phyloP scores from a whole-genome alignment of 2,113 vertebrate genomes.

The Poeciliopsis turrubarensis region DNA sequence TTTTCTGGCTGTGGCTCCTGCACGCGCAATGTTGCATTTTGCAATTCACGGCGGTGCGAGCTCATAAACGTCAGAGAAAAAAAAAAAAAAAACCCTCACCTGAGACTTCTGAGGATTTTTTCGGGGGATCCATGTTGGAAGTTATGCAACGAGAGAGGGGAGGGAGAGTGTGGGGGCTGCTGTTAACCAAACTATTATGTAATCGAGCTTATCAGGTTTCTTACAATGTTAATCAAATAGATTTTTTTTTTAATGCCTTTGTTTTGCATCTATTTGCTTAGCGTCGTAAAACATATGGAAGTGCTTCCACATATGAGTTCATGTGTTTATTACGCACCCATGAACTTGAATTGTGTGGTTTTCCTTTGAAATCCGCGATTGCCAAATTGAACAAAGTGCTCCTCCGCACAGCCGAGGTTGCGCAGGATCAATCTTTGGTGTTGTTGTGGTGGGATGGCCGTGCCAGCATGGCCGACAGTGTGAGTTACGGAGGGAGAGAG shows the following conservation, averaged over 20 bases:
- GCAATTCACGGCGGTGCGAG: not conserved
- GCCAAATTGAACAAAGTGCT: not conserved
- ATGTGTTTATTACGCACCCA: not conserved
- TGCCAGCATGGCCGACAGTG: constrained; percentile 76
- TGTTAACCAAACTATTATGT: constrained; percentile 71
- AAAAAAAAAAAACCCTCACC: constrained; percentile 8
- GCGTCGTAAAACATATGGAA: not conserved
- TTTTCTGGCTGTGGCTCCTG: not conserved
- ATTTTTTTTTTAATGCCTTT: not conserved
- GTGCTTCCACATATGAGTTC: not conserved
- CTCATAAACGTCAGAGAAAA: not conserved
- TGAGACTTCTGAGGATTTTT: constrained; percentile 34
- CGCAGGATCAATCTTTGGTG: constrained; percentile 26
- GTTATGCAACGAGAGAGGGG: constrained; percentile 72
- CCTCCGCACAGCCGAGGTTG: not conserved
- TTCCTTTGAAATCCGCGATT: not conserved
- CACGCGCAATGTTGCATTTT: not conserved
- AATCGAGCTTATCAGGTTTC: constrained; percentile 42
- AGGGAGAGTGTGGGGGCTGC: constrained; percentile 39
- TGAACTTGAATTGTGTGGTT: not conserved
- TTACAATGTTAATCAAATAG: not conserved
- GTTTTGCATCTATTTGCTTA: not conserved
- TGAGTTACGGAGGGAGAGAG: constrained; percentile 64
- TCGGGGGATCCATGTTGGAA: constrained; percentile 50
- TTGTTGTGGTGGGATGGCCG: constrained; percentile 63